Base-by-base conservation (phyloP, 2,888 invertebrate species). In the Agrypnus murinus region DNA sequence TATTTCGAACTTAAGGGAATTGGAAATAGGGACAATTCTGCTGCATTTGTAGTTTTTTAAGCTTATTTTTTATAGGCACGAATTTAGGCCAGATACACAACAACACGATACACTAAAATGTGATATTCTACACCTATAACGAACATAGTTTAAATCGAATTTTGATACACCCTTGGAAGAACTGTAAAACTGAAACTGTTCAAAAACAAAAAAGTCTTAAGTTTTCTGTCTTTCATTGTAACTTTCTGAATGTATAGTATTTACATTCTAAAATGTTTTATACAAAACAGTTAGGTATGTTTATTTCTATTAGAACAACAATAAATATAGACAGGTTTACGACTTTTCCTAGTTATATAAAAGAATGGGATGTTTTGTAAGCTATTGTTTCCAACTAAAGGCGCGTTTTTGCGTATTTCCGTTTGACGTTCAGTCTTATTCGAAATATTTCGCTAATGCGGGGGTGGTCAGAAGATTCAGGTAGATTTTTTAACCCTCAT, bases 401-500 rank as follows among this genome's bases (percentile, higher is more conserved):
- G 48, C 48, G 38, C 50, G 38, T 48, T 64, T 64, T 55, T 64
- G 55, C 40, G 31, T 50, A 43, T 53, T 63, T 63, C 63, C 63
- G 50, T 17, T 36, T 17, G 48, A 34, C 38, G 17, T 48, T 10
- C 19, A 63, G 17, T 7, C 17, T 19, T 25, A 55, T 38, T 40
- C 57, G 50, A 69, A 38, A 50, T 59, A 19, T 64, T 69, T 64
- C 48, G 69, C 64, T 69, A 71, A 60, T 59, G 55, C 65, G 71
- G 55, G 71, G 71, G 71, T 68, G 71, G 58, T 36, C 34, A 62
- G 64, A 50, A 43, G 43, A 14, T 65, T 64, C 71, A 71, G 71
- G 71, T 71, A 71, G 68, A 58, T 71, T 68, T 25, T 67, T 68
- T 58, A 59, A 71, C 67, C 71, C 68, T 68, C 64, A 50, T 55